phyloP scores from a whole-genome alignment of 2,888 invertebrate genomes.

The Helicoverpa assulta region DNA sequence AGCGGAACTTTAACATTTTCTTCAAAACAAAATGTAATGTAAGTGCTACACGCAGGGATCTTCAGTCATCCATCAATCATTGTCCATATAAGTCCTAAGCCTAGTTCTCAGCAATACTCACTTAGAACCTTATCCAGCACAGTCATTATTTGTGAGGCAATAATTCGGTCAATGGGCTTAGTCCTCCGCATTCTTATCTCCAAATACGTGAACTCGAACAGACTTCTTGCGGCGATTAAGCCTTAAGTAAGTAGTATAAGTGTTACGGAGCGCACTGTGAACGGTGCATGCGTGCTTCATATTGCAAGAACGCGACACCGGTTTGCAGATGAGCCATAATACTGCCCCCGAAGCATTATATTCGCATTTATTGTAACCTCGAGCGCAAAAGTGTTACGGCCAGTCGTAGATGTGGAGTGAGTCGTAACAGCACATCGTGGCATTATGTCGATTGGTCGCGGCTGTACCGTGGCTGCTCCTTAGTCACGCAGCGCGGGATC shows the following conservation, averaged over 20 bases:
- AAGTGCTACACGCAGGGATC: neutral
- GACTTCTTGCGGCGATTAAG: conserved; percentile 38
- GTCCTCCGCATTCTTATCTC: conserved; percentile 55
- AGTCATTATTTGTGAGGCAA: conserved; percentile 12
- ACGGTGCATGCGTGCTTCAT: conserved; percentile 6
- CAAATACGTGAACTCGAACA: conserved; percentile 24
- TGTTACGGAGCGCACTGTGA: neutral
- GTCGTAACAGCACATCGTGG: conserved; percentile 53
- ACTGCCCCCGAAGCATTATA: conserved; percentile 28
- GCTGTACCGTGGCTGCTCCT: conserved; percentile 46
- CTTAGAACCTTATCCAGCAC: conserved; percentile 18
- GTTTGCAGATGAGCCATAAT: conserved; percentile 27
- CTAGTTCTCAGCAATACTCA: neutral
- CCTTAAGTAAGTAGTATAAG: conserved; percentile 30
- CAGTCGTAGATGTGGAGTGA: conserved; percentile 54
- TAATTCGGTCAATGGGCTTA: conserved; percentile 47
- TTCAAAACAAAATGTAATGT: neutral
- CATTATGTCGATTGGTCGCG: conserved; percentile 66
- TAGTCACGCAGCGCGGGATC: conserved; percentile 59
- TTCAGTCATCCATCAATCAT: neutral
- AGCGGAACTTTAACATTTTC: neutral
- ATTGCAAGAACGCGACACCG: conserved; percentile 19
- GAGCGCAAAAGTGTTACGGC: conserved; percentile 55
- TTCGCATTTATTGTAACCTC: conserved; percentile 37
- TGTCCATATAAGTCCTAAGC: neutral